These are phyloP conservation scores for Peribatodes rhomboidaria DNA, from an alignment of 2,888 invertebrate species.

Conservation along the genomic window DNA sequence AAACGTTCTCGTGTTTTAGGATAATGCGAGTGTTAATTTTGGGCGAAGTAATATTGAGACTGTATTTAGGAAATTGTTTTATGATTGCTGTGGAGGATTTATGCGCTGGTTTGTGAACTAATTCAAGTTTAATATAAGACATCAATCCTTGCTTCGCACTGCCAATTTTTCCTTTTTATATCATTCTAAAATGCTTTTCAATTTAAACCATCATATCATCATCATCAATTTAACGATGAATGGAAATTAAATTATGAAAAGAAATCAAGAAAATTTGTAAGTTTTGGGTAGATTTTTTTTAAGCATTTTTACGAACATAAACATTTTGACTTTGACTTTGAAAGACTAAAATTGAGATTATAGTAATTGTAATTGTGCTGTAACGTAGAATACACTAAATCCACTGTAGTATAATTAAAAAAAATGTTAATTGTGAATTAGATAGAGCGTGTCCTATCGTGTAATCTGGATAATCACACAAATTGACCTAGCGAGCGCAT, in stretches of 20 bases:
- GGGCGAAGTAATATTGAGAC: slow-evolving; percentile 48
- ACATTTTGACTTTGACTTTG: too few species aligned
- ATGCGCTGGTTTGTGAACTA: slow-evolving; percentile 23
- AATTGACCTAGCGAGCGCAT: too few species aligned
- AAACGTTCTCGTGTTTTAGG: slow-evolving; percentile 56
- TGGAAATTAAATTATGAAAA: too few species aligned
- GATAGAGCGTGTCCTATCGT: too few species aligned
- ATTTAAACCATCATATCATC: not conserved
- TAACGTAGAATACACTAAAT: too few species aligned
- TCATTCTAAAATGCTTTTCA: not conserved
- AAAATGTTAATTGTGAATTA: too few species aligned
- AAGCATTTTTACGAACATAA: too few species aligned
- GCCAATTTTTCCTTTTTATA: not conserved
- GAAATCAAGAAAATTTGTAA: too few species aligned
- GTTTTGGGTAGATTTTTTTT: too few species aligned
- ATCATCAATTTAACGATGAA: not conserved
- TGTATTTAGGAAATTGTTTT: slow-evolving; percentile 49
- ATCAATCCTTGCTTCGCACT: slow-evolving; percentile 38
- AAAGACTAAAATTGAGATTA: not conserved
- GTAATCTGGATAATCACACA: too few species aligned
- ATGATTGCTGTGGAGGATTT: slow-evolving; percentile 31
- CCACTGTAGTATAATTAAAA: too few species aligned
- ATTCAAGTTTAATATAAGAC: slow-evolving; percentile 29
- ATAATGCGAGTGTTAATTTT: slow-evolving; percentile 59
- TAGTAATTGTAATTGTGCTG: too few species aligned